Evolutionary conservation across 2,888 invertebrate species (phyloP), one percentile per base, ranked within the genome.

Genomic region (Athetis lepigone): DNA sequence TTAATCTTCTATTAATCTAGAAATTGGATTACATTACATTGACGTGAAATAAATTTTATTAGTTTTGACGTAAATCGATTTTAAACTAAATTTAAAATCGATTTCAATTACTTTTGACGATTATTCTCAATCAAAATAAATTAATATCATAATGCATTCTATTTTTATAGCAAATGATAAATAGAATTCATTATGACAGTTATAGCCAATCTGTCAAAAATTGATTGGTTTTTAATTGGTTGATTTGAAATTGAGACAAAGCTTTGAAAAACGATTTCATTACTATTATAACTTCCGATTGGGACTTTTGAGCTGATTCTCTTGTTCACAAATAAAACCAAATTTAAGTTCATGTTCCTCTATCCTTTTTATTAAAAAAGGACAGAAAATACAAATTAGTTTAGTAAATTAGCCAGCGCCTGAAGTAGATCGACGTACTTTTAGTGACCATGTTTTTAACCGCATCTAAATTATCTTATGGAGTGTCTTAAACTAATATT

Each of bases 71-170:
- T 40, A 7, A 66, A 66, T 70, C 29, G 45, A 19, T 56, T 61
- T 47, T 19, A 37, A 69, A 70, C 54, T 21, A 45, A 69, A 56
- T 59, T 19, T 19, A 29, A 59, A 33, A 42, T 54, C 29, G 13
- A 42, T 37, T 57, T 56, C 27, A 50, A 57, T 40, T 18, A 23
- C 27, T 36, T 40, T 47, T 21, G 37, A 13, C 11, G 21, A 27
- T 60, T 27, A 50, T 54, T 64, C 0, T 36, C 43, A 40, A 46
- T 55, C 9, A 42, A 37, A 60, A 47, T 55, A 55, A 55, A 59
- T 65, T 5, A 37, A 36, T 36, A 16, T 39, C 8, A 58, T 2
- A 27, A 5, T 23, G 25, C 3, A 0, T 49, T 46, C 6, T n/a
- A 29, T 36, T 18, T 6, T 16, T 21, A 13, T 29, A 36, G 45